Base-by-base conservation (phyloP, 2,888 invertebrate species). In the Synanthedon formicaeformis region DNA sequence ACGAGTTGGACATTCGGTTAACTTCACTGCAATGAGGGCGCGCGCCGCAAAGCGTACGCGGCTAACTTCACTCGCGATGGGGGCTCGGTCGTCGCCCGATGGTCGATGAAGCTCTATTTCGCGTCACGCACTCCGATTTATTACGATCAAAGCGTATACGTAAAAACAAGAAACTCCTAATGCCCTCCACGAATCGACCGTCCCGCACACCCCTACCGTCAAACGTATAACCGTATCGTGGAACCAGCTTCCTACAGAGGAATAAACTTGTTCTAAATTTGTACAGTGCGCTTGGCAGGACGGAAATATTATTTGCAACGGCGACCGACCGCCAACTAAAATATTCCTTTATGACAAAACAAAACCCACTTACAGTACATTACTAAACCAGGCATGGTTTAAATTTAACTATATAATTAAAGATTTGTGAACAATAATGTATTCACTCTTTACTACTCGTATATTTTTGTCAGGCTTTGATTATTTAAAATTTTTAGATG, bases 81-180 rank as follows among this genome's bases (percentile, higher is more conserved):
- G 62, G 64, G 63, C 66, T 63, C 71, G 67, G 64, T 68, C 74
- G 74, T 71, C 74, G 75, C 69, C 73, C 75, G 73, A 73, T 78
- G 76, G 78, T 80, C 81, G 78, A 82, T 83, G 53, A 50, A 82
- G 76, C 74, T 75, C 71, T 72, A 76, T 75, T 78, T 80, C 70
- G 71, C 71, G 75, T 78, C 78, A 83, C 78, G 79, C 78, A 81
- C 75, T 78, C 66, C 72, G 72, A 78, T 81, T 79, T 78, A 79
- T 75, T 79, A 75, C 69, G 49, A 18, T 49, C 48, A 48, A 51
- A 13, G 53, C 48, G 40, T 52, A 13, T 58, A 69, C 61, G 34
- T 34, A 65, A 66, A 69, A 72, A 64, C 65, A 56, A 49, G 49
- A 59, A 58, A 57, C 56, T 58, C 64, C 60, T 61, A 64, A 61